Base-by-base conservation (phyloP, 2,797 vertebrate species). In the Labroides dimidiatus region DNA sequence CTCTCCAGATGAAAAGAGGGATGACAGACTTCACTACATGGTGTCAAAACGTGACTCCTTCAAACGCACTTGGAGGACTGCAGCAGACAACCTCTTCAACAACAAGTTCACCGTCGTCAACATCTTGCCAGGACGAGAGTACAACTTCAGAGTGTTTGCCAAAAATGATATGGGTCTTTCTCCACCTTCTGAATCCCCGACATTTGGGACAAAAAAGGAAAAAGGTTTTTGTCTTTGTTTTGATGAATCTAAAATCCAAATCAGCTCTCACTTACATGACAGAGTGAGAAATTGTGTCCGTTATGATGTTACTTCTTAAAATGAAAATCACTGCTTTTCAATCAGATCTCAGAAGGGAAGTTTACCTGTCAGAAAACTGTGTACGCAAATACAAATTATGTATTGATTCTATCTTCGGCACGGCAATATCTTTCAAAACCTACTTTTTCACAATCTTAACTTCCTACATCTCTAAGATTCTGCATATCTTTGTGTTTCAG, bases 141-240 rank as follows among this genome's bases (percentile, higher is more conserved):
- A 99, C 86, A 73, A 92, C 86, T 98, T 99, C 84, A 94, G 95
- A 15, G 95, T 97, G 11, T 93, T 96, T 77, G 96, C 97, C 50
- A 96, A 95, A 87, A 99, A 96, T 16, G 92, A 91, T 75, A 86
- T 97, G 84, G 96, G 96, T 42, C 48, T 87, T 64, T 98, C 97
- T 36, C 58, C 80, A 7, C 95, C 96, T 0, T 94, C 95, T 3
- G 92, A 93, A 51, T 94, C 95, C 10, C 89, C 95, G 2, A 79
- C 87, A 6, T 99, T 96, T 95, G 87, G 61, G 78, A 89, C 89
- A 61, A 61, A 45, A 45, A 95, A 91, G 69, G 81, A 87, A 77
- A 96, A 89, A 84, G 96, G 97, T 98, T 76, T 71, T 86, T 86
- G 10, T 19, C 33, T 9, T 42, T 33, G 30, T 33, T 8, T 58